Base-by-base conservation (phyloP, 2,113 vertebrate species). In the Pogonocichla stellata region DNA sequence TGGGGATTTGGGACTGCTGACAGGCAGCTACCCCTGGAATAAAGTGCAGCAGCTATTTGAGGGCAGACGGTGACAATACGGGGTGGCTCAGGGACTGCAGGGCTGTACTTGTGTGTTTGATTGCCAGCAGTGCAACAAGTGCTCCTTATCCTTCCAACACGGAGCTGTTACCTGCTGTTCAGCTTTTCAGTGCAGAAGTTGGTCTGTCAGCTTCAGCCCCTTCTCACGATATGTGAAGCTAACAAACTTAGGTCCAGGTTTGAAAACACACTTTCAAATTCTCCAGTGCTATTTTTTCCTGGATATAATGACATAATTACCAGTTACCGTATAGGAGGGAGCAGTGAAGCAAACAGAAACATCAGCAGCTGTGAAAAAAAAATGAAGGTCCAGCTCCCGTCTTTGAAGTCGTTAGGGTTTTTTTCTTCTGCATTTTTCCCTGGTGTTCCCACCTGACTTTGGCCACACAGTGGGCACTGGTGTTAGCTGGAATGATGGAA, bases 241-340 rank as follows among this genome's bases (percentile, higher is more conserved):
- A 43, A 69, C 79, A 45, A 69, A 77, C 45, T 51, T 47, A 26
- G 26, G 19, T 45, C 45, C 61, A 36, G 29, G 58, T 82, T 91
- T 90, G 66, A 91, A 85, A 87, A 83, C 23, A 36, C 50, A 14
- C 91, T 92, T 92, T 90, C 81, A 80, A 82, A 62, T 89, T 77
- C 65, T 58, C 66, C 42, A 28, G 50, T 62, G 67, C 78, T 93
- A 47, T 87, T 92, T 92, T 93, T 95, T 87, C 80, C 61, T 92
- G 57, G 93, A 82, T 22, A 9, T 95, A 94, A 95, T 80, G 56
- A 95, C 74, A 90, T 93, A 95, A 95, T 94, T 86, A 66, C 12
- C 45, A 50, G 81, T 90, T 96, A 54, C 40, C 3, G 4, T 86
- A 48, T 86, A 81, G 74, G 85, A 82, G 48, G 58, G 65, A 91